Evolutionary conservation across 2,113 vertebrate genomes (phyloP).

Genomic region (Elgaria multicarinata): DNA sequence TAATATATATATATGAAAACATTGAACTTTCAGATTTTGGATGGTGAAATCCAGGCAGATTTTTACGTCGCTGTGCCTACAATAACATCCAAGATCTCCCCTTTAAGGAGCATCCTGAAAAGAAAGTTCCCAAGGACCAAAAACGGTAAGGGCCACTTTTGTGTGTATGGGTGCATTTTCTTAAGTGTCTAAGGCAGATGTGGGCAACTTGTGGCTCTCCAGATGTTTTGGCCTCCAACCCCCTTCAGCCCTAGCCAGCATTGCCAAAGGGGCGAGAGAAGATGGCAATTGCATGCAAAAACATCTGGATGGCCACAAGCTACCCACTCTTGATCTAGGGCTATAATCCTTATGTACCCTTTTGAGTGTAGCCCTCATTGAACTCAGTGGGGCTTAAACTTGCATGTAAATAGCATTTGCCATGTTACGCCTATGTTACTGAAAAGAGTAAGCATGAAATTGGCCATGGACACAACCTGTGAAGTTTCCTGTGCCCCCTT

Average conservation of each 20-base stretch:
- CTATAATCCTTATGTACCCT: not conserved
- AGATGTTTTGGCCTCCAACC: too few species aligned
- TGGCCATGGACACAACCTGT: not conserved
- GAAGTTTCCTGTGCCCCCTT: not conserved
- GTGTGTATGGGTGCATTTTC: not conserved
- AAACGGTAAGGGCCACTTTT: slow-evolving; percentile 74
- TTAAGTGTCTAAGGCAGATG: not conserved
- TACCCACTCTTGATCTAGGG: too few species aligned
- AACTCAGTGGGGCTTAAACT: not conserved
- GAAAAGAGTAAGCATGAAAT: not conserved
- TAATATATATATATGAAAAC: not conserved
- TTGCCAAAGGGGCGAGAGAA: too few species aligned
- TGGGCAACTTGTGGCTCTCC: too few species aligned
- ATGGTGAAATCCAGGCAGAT: slow-evolving; percentile 87
- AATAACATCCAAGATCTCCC: slow-evolving; percentile 82
- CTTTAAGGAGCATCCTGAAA: slow-evolving; percentile 86
- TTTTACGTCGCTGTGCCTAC: slow-evolving; percentile 90
- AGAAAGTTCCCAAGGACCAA: slow-evolving; percentile 87
- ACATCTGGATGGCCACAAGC: too few species aligned
- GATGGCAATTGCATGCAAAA: too few species aligned
- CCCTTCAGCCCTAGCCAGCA: too few species aligned
- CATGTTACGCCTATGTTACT: not conserved
- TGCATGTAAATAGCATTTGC: not conserved
- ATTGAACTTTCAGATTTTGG: slow-evolving; percentile 82
- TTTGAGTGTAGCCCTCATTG: not conserved